Evolutionary conservation across 1,140 invertebrate genomes (phyloP).

Genomic region (Tribolium madens): DNA sequence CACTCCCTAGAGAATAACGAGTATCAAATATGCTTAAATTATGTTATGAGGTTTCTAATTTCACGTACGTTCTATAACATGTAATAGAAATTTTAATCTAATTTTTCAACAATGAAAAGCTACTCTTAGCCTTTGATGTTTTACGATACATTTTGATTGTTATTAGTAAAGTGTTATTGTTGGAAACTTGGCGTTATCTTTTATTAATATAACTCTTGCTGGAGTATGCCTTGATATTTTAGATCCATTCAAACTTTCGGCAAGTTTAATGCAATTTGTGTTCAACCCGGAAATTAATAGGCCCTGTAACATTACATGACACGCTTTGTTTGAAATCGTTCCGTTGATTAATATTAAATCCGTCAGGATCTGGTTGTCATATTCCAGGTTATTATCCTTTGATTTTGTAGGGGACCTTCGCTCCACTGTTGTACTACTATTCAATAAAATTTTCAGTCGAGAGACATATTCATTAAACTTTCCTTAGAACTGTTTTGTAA

Average conservation of each 20-base stretch:
- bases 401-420: constrained; percentile 16
- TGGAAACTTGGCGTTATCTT: neutral
- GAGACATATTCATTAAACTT: constrained; percentile 25
- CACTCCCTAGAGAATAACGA: neutral
- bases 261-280: constrained; percentile 36
- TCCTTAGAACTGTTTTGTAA: constrained; percentile 10
- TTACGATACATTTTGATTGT: neutral
- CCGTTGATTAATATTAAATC: constrained; percentile 39
- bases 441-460: constrained; percentile 5
- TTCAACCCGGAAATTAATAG: constrained; percentile 38
- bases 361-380: constrained; percentile 30
- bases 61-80: neutral
- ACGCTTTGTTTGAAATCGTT: constrained; percentile 38
- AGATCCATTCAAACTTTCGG: constrained; percentile 26
- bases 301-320: constrained; percentile 34
- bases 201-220: neutral
- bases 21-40: neutral
- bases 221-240: constrained; percentile 18
- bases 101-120: neutral
- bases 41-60: neutral
- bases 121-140: neutral
- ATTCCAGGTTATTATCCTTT: constrained; percentile 33
- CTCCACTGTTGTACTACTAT: neutral
- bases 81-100: too few species aligned
- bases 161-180: neutral